Evolutionary conservation across 2,113 vertebrate genomes (phyloP), one percentile per base, ranked within the genome.

Genomic region (Chaetura pelagica): DNA sequence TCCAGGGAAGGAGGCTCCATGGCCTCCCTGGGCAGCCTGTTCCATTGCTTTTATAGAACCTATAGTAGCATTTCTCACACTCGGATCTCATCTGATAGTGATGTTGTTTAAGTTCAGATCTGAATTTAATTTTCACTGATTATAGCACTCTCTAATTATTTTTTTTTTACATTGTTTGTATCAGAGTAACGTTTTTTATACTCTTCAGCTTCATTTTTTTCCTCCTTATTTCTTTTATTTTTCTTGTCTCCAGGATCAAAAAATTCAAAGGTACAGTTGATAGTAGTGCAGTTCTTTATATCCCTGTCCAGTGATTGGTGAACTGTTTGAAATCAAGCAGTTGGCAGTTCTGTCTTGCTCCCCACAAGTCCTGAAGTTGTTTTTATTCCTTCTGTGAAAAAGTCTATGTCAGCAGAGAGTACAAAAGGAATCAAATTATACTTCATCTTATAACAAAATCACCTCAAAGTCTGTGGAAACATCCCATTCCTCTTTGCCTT

Each of bases 381-480:
- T 96, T 96, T 91, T 89, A 81, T 92, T 96, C 90, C 90, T 72
- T 92, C 34, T 81, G 68, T 94, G 76, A 81, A 96, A 94, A 86
- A 10, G 40, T 44, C 76, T 78, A 26, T 72, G 79, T 96, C 96
- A 97, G 96, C 93, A 95, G 64, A 93, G 84, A 94, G 44, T 93
- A 95, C 75, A 95, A 96, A 95, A 94, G 40, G 85, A 94, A 93
- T 96, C 64, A 92, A 87, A 92, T 95, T 96, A 74, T 92, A 81
- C 79, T 96, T 94, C 76, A 55, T 91, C 84, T 52, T 94, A 75
- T 54, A 93, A 95, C 79, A 94, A 94, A 97, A 88, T 64, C 80
- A 92, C 79, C 85, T 96, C 90, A 79, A 96, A 90, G 51, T 75
- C 64, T 78, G 17, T 92, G 57, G 92, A 89, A 95, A 61, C 85